These are phyloP conservation scores for Gisinianus flammeolus DNA, from an alignment of 2,888 invertebrate genomes.

Conservation along the genomic window DNA sequence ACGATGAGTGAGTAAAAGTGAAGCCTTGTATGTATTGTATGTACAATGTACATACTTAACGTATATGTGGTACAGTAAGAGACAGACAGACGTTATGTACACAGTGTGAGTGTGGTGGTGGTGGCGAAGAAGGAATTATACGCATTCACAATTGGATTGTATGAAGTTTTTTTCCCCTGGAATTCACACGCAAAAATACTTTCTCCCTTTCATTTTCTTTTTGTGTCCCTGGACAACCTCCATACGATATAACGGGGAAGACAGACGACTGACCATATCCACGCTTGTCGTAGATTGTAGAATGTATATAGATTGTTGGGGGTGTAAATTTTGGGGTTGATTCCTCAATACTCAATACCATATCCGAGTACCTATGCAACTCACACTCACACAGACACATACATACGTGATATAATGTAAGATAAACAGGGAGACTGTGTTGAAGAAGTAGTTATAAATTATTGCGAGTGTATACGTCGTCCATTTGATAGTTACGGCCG, in stretches of 20 bases:
- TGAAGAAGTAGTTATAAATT: background rate
- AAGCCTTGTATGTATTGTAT: no score
- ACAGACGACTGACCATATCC: background rate
- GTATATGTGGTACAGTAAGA: no score
- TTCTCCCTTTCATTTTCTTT: slow-evolving; percentile 14
- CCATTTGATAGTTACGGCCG: background rate
- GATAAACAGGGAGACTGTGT: no score
- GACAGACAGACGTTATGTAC: no score
- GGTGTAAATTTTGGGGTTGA: no score
- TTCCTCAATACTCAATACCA: no score
- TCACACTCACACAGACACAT: no score
- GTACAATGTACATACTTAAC: no score
- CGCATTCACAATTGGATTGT: background rate
- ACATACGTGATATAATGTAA: no score
- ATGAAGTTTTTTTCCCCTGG: background rate
- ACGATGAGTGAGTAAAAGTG: no score
- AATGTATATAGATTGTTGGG: background rate
- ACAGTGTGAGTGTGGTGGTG: background rate
- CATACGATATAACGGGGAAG: background rate
- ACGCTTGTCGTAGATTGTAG: no score
- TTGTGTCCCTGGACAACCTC: background rate
- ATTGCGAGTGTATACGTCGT: background rate
- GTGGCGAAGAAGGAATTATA: background rate
- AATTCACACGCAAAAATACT: slow-evolving; percentile 47
- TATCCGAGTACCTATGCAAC: no score